Conservation (phyloP, 1,140 invertebrate species). For the Papilio xuthus region DNA sequence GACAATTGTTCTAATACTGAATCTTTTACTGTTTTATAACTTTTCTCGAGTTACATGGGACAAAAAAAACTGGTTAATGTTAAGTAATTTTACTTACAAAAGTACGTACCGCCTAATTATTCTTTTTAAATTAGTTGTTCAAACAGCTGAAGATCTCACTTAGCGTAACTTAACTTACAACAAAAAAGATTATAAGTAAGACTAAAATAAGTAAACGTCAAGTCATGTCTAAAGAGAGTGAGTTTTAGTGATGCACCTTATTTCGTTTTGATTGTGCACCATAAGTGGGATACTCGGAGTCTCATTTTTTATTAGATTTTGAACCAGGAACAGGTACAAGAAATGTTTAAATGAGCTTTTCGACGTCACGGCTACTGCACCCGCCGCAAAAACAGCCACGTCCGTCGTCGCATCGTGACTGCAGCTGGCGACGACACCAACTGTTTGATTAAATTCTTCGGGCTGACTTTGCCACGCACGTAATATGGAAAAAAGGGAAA, state of each 20-base stretch:
- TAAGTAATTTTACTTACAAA: background rate
- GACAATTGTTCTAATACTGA: background rate
- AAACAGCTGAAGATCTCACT: background rate
- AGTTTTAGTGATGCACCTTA: slow-evolving; percentile 16
- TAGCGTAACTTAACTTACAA: background rate
- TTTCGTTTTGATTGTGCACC: slow-evolving; percentile 16
- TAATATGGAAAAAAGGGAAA: slow-evolving; percentile 2
- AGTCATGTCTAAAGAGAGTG: slow-evolving; percentile 13
- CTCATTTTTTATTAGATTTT: slow-evolving; percentile 44
- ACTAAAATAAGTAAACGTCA: slow-evolving; percentile 1
- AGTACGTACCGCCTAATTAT: background rate
- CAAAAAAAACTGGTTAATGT: background rate
- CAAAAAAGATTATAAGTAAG: background rate
- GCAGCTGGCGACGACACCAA: slow-evolving; percentile 39
- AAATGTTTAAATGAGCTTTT: slow-evolving; percentile 77
- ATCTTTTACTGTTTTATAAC: background rate
- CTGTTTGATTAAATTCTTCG: slow-evolving; percentile 33
- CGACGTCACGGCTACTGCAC: slow-evolving; percentile 69
- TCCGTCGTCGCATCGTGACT: slow-evolving; percentile 60
- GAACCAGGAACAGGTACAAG: slow-evolving; percentile 61
- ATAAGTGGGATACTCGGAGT: slow-evolving; percentile 4
- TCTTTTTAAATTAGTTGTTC: background rate
- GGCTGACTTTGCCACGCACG: background rate
- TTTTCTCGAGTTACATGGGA: background rate
- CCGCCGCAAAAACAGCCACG: slow-evolving; percentile 66